A percentile compares a stretch with the other conserved stretches of the same genome.
Conservation (phyloP, 2,888 invertebrate species). For the Philaethria dido region DNA sequence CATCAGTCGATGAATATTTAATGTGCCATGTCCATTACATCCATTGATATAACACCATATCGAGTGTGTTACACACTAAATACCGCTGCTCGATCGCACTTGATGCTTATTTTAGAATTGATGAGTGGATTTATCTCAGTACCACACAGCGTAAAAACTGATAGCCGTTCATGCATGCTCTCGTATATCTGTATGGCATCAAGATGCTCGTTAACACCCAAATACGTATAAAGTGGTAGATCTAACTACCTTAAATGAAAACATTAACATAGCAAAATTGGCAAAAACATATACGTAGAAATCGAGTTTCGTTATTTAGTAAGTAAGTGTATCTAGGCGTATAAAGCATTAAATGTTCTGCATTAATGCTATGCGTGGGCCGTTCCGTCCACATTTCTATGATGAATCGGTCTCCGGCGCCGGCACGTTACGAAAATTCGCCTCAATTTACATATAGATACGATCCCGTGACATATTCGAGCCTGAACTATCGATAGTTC, state of each 20-base stretch:
- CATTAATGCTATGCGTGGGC: conserved; percentile 73
- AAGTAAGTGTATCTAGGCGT: conserved; percentile 45
- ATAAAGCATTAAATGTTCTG: conserved; percentile 63
- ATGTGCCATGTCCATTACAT: conserved; percentile 44
- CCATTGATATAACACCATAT: conserved; percentile 51
- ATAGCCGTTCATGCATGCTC: not conserved
- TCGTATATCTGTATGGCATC: conserved; percentile 6
- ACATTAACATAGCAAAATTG: conserved; percentile 44
- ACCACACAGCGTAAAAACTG: conserved; percentile 36
- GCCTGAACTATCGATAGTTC: conserved; percentile 53
- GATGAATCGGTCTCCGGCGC: conserved; percentile 76
- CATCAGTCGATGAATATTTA: conserved; percentile 64
- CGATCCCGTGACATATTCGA: conserved; percentile 59
- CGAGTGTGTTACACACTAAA: conserved; percentile 53
- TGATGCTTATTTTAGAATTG: conserved; percentile 35
- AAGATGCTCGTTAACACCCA: conserved; percentile 34
- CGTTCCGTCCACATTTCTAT: conserved; percentile 79
- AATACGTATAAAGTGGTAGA: conserved; percentile 39
- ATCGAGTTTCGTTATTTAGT: conserved; percentile 49
- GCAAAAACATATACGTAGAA: conserved; percentile 43
- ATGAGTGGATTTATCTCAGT: conserved; percentile 41
- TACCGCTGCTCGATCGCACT: conserved; percentile 34
- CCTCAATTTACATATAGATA: conserved; percentile 77
- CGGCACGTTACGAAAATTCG: conserved; percentile 76
- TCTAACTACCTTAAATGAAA: conserved; percentile 43